These are phyloP conservation scores for Diuraphis noxia DNA, from an alignment of 1,140 invertebrate genomes.

Conservation along the genomic window DNA sequence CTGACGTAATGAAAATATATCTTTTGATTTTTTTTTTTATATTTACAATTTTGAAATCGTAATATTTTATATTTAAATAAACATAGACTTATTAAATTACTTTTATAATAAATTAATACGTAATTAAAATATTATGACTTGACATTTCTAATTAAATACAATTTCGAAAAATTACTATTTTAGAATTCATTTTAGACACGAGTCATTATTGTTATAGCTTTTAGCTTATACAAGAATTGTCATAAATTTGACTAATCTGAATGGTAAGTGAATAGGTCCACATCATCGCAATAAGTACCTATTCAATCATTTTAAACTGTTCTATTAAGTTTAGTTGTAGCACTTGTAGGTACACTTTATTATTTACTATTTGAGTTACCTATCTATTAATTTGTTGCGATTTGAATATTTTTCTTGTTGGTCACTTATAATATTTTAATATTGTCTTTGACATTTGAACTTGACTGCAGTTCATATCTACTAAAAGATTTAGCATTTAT, in stretches of 20 bases:
- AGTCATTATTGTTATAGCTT: neutral
- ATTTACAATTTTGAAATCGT: neutral
- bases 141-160: neutral
- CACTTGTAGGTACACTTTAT: too few species aligned
- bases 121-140: neutral
- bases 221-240: neutral
- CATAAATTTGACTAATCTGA: neutral
- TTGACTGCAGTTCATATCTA: too few species aligned
- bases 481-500: too few species aligned
- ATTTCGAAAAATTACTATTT: neutral
- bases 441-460: too few species aligned
- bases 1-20: neutral
- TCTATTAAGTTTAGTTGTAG: neutral
- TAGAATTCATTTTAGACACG: neutral
- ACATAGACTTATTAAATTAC: neutral
- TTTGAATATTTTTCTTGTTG: neutral
- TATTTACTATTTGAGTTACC: neutral
- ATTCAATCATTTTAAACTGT: neutral
- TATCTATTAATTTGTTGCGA: neutral
- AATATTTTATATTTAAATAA: slow-evolving; percentile 6
- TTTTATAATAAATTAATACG: neutral
- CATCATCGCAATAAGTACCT: too few species aligned
- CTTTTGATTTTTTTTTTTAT: neutral
- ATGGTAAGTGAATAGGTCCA: neutral
- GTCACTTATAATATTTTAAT: too few species aligned